These are phyloP conservation scores for Illadopsis cleaveri DNA, from an alignment of 2,113 vertebrate species.

Conservation along the genomic window DNA sequence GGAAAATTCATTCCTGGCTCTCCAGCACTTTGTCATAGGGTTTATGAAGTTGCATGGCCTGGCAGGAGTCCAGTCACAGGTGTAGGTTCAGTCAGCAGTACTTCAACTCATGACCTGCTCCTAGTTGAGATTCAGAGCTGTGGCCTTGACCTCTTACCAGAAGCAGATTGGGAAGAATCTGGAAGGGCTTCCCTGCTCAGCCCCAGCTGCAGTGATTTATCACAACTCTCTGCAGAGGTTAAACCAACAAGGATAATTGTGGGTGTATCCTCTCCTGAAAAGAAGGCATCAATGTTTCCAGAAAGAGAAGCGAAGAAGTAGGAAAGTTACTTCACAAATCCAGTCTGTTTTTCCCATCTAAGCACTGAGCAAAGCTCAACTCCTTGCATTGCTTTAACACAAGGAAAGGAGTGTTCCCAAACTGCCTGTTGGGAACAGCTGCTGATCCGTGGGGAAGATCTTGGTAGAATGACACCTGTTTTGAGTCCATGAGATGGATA, in stretches of 20 bases:
- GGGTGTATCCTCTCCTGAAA: slow-evolving; percentile 3
- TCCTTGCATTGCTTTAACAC: background rate
- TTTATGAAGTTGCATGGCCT: background rate
- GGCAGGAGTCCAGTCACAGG: background rate
- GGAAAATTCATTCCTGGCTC: background rate
- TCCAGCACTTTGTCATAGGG: background rate
- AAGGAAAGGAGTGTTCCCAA: background rate
- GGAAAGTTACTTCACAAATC: slow-evolving; percentile 16
- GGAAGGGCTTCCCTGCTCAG: background rate
- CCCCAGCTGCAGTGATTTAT: background rate
- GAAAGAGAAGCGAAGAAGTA: background rate
- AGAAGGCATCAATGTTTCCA: background rate
- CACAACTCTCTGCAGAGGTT: background rate
- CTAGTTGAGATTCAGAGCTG: background rate
- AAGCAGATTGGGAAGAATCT: background rate
- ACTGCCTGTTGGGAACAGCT: background rate
- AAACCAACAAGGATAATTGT: background rate
- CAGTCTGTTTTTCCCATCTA: slow-evolving; percentile 17
- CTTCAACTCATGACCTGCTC: background rate
- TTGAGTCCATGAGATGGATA: background rate
- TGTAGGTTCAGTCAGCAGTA: background rate
- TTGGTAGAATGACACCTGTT: background rate
- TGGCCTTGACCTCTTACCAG: background rate
- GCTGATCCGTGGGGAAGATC: background rate
- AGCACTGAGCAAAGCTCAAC: background rate